Conservation (phyloP, 2,113 vertebrate species). For the Zapus hudsonius region DNA sequence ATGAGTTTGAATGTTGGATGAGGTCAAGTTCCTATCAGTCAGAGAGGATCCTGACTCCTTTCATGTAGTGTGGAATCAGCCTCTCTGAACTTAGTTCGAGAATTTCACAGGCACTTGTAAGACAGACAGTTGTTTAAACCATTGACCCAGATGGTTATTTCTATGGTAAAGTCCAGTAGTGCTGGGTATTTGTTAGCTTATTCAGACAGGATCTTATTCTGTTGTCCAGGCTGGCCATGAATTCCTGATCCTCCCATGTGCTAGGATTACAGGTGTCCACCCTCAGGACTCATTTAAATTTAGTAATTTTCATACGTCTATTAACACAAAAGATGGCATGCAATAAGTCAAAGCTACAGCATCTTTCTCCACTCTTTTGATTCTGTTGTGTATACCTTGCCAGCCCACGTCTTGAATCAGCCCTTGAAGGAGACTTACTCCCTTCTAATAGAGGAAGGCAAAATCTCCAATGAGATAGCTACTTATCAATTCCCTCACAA, state of each 20-base stretch:
- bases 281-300: background rate
- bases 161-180: background rate
- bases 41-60: background rate
- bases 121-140: background rate
- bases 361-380: background rate
- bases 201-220: background rate
- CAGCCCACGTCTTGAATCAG: background rate
- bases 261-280: background rate
- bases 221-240: no score
- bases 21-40: background rate
- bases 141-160: background rate
- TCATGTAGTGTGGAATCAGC: background rate
- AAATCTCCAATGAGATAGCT: background rate
- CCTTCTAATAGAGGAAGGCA: background rate
- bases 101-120: background rate
- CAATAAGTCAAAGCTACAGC: background rate
- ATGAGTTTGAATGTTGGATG: background rate
- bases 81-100: background rate
- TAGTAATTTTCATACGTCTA: background rate
- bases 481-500: slow-evolving; percentile 55
- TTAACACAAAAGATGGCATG: background rate
- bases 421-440: background rate
- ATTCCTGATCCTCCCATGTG: background rate
- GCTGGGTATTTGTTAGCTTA: background rate
- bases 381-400: background rate